Evolutionary conservation across 1,140 invertebrate species (phyloP).

Genomic region (Heterodera schachtii): DNA sequence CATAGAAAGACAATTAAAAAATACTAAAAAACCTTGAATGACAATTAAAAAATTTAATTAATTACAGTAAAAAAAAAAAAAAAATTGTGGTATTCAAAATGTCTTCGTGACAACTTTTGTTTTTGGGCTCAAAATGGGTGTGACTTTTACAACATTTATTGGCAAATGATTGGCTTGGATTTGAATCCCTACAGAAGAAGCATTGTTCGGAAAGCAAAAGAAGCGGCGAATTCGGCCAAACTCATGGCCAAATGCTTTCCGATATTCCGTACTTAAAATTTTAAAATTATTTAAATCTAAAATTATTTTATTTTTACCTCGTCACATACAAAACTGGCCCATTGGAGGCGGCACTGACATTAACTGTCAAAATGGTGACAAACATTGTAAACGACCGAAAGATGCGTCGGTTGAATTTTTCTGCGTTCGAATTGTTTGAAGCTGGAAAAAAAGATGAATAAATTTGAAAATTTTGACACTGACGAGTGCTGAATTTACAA

Average conservation of each 20-base stretch:
- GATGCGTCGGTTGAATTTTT: neutral
- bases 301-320: slow-evolving; percentile 10
- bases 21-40: too few species aligned
- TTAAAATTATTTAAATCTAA: neutral
- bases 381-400: slow-evolving; percentile 12
- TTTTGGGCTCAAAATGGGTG: too few species aligned
- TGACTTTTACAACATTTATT: too few species aligned
- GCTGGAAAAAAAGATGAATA: neutral
- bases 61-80: neutral
- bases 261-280: neutral
- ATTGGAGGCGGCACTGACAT: slow-evolving; percentile 18
- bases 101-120: too few species aligned
- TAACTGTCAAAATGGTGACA: neutral
- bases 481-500: too few species aligned
- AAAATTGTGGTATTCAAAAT: neutral
- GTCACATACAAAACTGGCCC: slow-evolving; percentile 15
- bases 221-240: neutral
- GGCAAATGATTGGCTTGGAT: too few species aligned
- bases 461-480: neutral
- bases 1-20: too few species aligned
- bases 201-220: too few species aligned
- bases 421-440: neutral
- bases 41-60: neutral
- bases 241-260: neutral
- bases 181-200: too few species aligned